Percentiles rank a stretch among this genome's conserved stretches.
phyloP scores from a whole-genome alignment of 2,113 vertebrate genomes.

The Synodontis membranacea region DNA sequence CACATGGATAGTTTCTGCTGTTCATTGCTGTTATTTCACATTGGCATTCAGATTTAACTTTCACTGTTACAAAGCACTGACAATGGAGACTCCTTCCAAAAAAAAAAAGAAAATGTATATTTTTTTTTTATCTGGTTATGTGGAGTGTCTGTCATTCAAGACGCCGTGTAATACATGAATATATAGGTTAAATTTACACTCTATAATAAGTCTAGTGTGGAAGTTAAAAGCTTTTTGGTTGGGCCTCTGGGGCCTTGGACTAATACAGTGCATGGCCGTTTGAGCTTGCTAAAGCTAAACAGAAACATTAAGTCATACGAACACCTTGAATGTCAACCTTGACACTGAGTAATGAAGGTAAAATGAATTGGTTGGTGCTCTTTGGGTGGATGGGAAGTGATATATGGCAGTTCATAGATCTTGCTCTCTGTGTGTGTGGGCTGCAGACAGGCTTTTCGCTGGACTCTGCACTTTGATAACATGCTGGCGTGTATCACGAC shows the following conservation, averaged over 20 bases:
- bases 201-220: neutral
- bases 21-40: neutral
- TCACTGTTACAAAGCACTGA: neutral
- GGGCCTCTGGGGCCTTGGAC: neutral
- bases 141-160: neutral
- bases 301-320: slow-evolving; percentile 77
- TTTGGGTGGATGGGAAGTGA: slow-evolving; percentile 57
- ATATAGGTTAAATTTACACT: no score
- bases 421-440: slow-evolving; percentile 30
- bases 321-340: slow-evolving; percentile 77
- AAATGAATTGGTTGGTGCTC: slow-evolving; percentile 68
- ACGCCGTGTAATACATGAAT: neutral
- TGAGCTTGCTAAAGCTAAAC: slow-evolving; percentile 58
- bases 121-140: neutral
- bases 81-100: neutral
- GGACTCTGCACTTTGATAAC: slow-evolving; percentile 25
- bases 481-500: slow-evolving; percentile 39
- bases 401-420: slow-evolving; percentile 55
- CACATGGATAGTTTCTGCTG: neutral
- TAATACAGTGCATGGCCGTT: slow-evolving; percentile 38
- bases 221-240: neutral
- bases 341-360: slow-evolving; percentile 62
- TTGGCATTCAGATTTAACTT: no score
- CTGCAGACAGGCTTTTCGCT: slow-evolving; percentile 43
- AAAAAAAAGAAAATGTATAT: neutral